Percentiles rank a stretch among this genome's conserved stretches.
phyloP scores from a whole-genome alignment of 1,140 invertebrate species.

The Battus philenor region DNA sequence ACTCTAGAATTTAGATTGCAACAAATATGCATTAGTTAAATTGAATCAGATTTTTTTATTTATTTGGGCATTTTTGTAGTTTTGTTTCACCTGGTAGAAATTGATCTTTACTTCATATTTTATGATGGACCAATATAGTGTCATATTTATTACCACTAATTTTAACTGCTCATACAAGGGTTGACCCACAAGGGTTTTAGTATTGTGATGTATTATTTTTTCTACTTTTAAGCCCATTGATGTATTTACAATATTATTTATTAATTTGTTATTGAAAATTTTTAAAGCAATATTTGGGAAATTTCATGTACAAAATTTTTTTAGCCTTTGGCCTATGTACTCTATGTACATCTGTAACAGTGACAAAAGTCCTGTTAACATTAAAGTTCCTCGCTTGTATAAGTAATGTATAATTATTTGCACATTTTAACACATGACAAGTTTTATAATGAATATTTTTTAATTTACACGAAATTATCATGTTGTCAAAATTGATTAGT shows the following conservation, averaged over 20 bases:
- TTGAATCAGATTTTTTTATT: not conserved
- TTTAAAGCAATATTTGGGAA: not conserved
- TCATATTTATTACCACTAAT: conserved; percentile 13
- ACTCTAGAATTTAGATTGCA: conserved; percentile 17
- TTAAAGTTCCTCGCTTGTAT: conserved; percentile 11
- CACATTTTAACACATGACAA: conserved; percentile 5
- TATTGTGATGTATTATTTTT: conserved; percentile 26
- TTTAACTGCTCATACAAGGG: conserved; percentile 22
- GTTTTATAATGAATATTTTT: conserved; percentile 1
- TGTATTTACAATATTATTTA: conserved; percentile 16
- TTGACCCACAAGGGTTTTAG: conserved; percentile 22
- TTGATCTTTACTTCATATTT: conserved; percentile 4
- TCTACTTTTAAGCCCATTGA: conserved; percentile 26
- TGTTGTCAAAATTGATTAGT: conserved; percentile 12
- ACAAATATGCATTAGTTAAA: conserved; percentile 12
- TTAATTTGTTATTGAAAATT: conserved; percentile 6
- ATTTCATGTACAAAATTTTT: not conserved
- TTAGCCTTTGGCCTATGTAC: conserved; percentile 13
- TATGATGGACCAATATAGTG: conserved; percentile 3
- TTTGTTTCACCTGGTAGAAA: not conserved
- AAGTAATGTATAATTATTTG: conserved; percentile 13
- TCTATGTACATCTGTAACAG: conserved; percentile 1
- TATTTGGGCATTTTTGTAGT: conserved; percentile 6
- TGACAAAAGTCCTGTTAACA: conserved; percentile 2
- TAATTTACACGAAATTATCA: conserved; percentile 7